These are phyloP conservation scores for Strix uralensis DNA, from an alignment of 2,113 vertebrate genomes.

Conservation along the genomic window DNA sequence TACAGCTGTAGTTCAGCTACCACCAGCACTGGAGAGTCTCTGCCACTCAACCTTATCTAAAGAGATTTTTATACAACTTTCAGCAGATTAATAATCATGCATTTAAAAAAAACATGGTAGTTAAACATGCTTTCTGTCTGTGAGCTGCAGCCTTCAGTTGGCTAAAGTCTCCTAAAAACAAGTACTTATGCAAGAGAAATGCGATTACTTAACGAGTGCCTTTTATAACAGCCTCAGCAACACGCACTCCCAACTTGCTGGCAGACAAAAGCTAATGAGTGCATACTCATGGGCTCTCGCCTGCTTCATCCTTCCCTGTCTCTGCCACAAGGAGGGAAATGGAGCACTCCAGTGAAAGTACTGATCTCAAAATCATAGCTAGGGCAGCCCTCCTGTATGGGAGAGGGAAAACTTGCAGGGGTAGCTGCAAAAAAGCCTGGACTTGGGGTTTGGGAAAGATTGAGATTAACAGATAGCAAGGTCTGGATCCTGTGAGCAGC, in stretches of 20 bases:
- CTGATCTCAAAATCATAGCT: neutral
- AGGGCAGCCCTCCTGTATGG: accelerated
- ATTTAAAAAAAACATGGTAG: neutral
- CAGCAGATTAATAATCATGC: neutral
- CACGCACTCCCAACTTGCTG: neutral
- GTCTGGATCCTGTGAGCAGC: neutral
- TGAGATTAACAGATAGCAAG: neutral
- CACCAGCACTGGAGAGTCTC: neutral
- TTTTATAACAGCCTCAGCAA: slow-evolving; percentile 13
- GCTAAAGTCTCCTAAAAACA: slow-evolving; percentile 28
- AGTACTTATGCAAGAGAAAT: slow-evolving; percentile 50
- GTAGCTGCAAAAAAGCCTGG: neutral
- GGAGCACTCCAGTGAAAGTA: neutral
- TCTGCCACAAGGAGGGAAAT: neutral
- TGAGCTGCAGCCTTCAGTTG: neutral
- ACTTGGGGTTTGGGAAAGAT: neutral
- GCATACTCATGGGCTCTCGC: neutral
- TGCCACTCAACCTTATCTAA: neutral
- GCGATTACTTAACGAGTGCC: slow-evolving; percentile 32
- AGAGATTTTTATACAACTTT: neutral
- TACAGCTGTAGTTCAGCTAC: neutral
- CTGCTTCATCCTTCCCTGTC: neutral
- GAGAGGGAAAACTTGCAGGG: neutral
- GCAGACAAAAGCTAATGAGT: neutral
- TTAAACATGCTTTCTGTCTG: neutral